These are phyloP conservation scores for Conistra vaccinii DNA, from an alignment of 2,888 invertebrate species.

Conservation along the genomic window DNA sequence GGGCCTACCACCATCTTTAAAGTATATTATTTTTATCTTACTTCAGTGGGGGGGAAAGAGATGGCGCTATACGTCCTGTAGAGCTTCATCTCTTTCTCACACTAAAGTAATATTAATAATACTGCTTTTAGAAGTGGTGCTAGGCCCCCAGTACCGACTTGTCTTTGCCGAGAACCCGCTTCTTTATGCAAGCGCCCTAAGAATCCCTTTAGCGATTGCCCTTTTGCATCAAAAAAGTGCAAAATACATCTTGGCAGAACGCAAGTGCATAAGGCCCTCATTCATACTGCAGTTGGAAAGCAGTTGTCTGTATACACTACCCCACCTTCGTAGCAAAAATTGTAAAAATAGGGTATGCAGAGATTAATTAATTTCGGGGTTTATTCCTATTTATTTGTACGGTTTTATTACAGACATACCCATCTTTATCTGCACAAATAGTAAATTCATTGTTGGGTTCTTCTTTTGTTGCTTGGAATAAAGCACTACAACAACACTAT, in stretches of 20 bases:
- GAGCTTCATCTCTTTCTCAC: too few relatives aligned
- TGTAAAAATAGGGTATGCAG: background rate
- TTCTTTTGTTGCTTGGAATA: too few relatives aligned
- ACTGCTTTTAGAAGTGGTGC: too few relatives aligned
- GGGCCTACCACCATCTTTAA: too few relatives aligned
- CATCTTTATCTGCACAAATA: background rate
- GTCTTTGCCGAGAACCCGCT: too few relatives aligned
- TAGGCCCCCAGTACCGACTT: too few relatives aligned
- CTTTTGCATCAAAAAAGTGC: background rate
- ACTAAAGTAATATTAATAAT: too few relatives aligned
- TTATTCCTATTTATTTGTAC: background rate
- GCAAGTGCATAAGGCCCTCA: too few relatives aligned
- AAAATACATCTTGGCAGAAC: background rate
- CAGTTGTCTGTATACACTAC: conserved; percentile 8
- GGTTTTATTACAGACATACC: background rate
- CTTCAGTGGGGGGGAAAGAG: too few relatives aligned
- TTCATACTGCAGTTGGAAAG: conserved; percentile 9
- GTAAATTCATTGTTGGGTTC: background rate
- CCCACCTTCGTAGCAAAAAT: background rate
- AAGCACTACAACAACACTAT: background rate
- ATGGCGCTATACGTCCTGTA: too few relatives aligned
- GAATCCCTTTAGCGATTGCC: background rate
- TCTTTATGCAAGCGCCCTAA: too few relatives aligned
- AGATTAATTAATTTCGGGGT: background rate
- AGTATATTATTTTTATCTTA: too few relatives aligned